A percentile compares a stretch with the other conserved stretches of the same genome.
Conservation (phyloP, 2,113 vertebrate species). For the Pleuronectes platessa region DNA sequence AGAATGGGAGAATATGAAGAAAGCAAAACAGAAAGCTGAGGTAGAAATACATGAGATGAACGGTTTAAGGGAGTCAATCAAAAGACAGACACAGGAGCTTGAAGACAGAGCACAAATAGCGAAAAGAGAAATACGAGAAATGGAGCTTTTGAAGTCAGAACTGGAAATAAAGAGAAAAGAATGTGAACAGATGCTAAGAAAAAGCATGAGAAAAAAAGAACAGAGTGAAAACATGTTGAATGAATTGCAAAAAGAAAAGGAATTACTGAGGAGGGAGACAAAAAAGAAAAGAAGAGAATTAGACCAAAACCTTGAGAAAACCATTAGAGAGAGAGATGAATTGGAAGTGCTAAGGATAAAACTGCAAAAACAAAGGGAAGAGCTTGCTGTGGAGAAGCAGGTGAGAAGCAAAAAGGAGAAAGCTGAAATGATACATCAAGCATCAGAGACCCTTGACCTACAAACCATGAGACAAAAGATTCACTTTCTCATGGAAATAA, state of each 20-base stretch:
- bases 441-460: neutral
- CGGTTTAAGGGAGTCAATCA: constrained; percentile 8
- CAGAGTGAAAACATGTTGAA: constrained; percentile 37
- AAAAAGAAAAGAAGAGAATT: constrained; percentile 45
- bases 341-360: neutral
- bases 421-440: neutral
- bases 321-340: constrained; percentile 44
- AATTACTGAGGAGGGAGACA: constrained; percentile 21
- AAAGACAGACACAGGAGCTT: constrained; percentile 42
- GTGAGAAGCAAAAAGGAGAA: neutral
- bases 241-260: constrained; percentile 46
- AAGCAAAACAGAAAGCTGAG: constrained; percentile 10
- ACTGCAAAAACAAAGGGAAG: neutral
- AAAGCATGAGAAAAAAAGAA: constrained; percentile 40
- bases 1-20: constrained; percentile 30
- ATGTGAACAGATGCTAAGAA: constrained; percentile 32
- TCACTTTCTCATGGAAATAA: constrained; percentile 15
- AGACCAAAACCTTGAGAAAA: constrained; percentile 52
- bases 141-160: constrained; percentile 64
- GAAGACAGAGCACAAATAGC: constrained; percentile 23
- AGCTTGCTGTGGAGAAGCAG: neutral
- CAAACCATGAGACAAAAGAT: constrained; percentile 21
- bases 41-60: constrained; percentile 34
- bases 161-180: constrained; percentile 58
- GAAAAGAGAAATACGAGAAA: constrained; percentile 62